Evolutionary conservation across 2,888 invertebrate genomes (phyloP), one percentile per base, ranked within the genome.

Genomic region (Galeopsomyia nigrocyanea): DNA sequence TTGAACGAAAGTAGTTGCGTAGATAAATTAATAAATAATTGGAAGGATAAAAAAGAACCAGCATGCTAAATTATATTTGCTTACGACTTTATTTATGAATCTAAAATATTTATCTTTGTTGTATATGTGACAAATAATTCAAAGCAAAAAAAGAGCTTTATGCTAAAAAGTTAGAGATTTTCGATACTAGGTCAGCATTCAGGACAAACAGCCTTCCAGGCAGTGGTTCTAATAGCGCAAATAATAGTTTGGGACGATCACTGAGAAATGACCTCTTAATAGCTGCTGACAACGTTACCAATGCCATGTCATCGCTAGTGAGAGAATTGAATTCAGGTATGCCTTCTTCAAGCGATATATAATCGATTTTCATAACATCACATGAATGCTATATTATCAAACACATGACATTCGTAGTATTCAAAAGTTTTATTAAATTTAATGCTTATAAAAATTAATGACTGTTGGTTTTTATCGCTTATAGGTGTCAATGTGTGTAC

Each of bases 271-370:
- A 97, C 87, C 90, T 99, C 68, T 90, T 98, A 79, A 94, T 95
- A 82, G 98, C 98, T 60, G 98, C 98, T 57, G 98, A 98, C 88
- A 97, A 96, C 39, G 98, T 99, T 79, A 98, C 98, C 75, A 96
- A 96, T 88, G 98, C 98, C 75, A 98, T 99, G 97, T 97, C 97
- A 49, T 96, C 96, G 31, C 91, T 99, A 80, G 98, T 99, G 80
- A 91, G 96, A 87, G 98, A 99, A 89, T 91, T 98, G 68, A 97
- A 98, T 88, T 95, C 96, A 89, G 95, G 94, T 94, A 88, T 88
- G 89, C 83, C 50, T 3, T 66, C 49, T 16, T 21, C 21, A 14
- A 50, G 17, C 1, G 0, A n/a, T 17, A 31, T 16, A 16, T 51
- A 55, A 68, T 55, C 10, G 13, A 39, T 7, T 13, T 10, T 39